These are phyloP conservation scores for Gracilinanus agilis DNA, from an alignment of 2,113 vertebrate genomes.

Conservation along the genomic window DNA sequence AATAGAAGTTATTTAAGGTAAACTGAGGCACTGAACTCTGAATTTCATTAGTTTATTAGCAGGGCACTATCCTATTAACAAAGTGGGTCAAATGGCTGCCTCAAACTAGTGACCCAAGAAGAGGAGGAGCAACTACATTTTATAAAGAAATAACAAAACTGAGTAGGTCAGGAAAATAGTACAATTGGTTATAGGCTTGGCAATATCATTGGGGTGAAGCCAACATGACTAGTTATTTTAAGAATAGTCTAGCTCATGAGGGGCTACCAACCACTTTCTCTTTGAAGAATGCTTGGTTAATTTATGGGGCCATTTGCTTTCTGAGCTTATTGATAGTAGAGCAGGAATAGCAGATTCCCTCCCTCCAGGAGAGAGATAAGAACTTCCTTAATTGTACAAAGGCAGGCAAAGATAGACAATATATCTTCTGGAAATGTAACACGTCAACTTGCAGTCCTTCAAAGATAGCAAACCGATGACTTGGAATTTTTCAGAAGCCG, in stretches of 20 bases:
- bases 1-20: no score
- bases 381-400: neutral
- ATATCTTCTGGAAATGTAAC: neutral
- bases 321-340: neutral
- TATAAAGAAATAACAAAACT: neutral
- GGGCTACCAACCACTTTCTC: neutral
- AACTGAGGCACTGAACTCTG: no score
- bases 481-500: no score
- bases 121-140: neutral
- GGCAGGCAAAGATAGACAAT: neutral
- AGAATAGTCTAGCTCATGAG: neutral
- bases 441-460: neutral
- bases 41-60: no score
- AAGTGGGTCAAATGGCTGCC: neutral
- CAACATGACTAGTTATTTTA: neutral
- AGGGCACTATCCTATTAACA: neutral
- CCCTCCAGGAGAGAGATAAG: no score
- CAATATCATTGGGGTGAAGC: neutral
- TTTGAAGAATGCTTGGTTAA: neutral
- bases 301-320: neutral
- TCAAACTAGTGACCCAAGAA: neutral
- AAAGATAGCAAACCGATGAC: neutral
- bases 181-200: neutral
- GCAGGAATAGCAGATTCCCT: neutral
- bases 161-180: neutral